A percentile compares a stretch with the other conserved stretches of the same genome.
phyloP scores from a whole-genome alignment of 2,888 invertebrate species.

The Danaus chrysippus region DNA sequence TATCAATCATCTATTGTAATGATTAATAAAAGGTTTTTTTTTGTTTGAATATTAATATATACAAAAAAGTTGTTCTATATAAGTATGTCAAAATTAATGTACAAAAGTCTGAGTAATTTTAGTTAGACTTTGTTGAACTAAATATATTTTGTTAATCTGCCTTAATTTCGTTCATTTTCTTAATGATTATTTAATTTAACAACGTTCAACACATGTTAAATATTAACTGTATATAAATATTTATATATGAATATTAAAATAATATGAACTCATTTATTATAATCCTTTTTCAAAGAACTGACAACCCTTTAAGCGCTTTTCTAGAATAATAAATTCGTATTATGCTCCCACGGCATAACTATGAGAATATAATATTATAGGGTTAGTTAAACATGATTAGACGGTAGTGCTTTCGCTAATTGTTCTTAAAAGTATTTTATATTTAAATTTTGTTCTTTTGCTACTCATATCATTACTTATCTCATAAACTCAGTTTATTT shows the following conservation, averaged over 20 bases:
- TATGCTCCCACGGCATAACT: conserved; percentile 33
- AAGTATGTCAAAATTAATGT: too few relatives aligned
- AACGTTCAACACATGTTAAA: neutral
- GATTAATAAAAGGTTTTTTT: neutral
- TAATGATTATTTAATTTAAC: too few relatives aligned
- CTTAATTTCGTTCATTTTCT: too few relatives aligned
- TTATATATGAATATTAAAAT: conserved; percentile 6
- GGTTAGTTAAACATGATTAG: conserved; percentile 31
- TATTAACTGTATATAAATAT: neutral
- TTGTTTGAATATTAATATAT: too few relatives aligned
- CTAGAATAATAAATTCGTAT: conserved; percentile 40
- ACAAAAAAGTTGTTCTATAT: too few relatives aligned
- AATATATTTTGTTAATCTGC: too few relatives aligned
- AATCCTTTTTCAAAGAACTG: neutral
- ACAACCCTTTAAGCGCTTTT: conserved; percentile 35
- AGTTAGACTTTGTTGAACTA: too few relatives aligned
- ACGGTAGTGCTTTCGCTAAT: conserved; percentile 18
- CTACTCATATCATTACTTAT: neutral
- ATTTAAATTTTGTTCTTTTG: neutral
- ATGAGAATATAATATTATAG: conserved; percentile 33
- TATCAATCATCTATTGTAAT: too few relatives aligned
- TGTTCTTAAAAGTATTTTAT: conserved; percentile 4
- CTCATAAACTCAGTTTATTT: too few relatives aligned
- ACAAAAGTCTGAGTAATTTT: too few relatives aligned
- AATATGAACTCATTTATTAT: conserved; percentile 11